Percentiles rank a stretch among this genome's conserved stretches.
Conservation (phyloP, 2,888 invertebrate species). For the Scaptodrosophila latifasciaeformis region DNA sequence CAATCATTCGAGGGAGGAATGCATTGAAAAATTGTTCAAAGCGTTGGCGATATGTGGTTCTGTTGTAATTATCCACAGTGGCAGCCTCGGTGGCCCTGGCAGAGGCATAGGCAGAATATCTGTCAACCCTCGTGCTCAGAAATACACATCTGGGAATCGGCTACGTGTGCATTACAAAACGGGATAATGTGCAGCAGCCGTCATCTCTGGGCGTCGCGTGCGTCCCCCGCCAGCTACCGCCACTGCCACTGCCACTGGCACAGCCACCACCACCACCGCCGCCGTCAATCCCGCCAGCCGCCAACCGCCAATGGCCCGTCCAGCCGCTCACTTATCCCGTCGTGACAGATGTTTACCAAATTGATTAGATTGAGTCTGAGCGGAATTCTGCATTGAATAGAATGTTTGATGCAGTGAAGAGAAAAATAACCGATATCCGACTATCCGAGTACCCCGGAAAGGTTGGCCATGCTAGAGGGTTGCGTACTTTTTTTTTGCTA, state of each 20-base stretch:
- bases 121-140: slow-evolving; percentile 27
- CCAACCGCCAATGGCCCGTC: slow-evolving; percentile 26
- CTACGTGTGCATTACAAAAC: slow-evolving; percentile 57
- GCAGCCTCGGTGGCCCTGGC: background rate
- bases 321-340: slow-evolving; percentile 40
- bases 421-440: background rate
- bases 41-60: slow-evolving; percentile 35
- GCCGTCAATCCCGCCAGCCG: slow-evolving; percentile 27
- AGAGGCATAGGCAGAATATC: slow-evolving; percentile 18
- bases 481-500: slow-evolving; percentile 11
- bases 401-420: background rate
- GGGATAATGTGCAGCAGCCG: slow-evolving; percentile 57
- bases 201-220: background rate
- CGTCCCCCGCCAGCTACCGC: background rate
- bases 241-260: too few species aligned
- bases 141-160: slow-evolving; percentile 43
- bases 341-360: slow-evolving; percentile 64
- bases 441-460: too few species aligned
- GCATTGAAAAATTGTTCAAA: slow-evolving; percentile 49
- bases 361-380: slow-evolving; percentile 52
- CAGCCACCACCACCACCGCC: background rate
- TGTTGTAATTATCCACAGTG: slow-evolving; percentile 49
- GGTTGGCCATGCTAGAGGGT: background rate
- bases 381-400: slow-evolving; percentile 29
- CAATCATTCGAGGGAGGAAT: too few species aligned